These are phyloP conservation scores for Epistrophe eligans DNA, from an alignment of 2,888 invertebrate species.

Conservation along the genomic window DNA sequence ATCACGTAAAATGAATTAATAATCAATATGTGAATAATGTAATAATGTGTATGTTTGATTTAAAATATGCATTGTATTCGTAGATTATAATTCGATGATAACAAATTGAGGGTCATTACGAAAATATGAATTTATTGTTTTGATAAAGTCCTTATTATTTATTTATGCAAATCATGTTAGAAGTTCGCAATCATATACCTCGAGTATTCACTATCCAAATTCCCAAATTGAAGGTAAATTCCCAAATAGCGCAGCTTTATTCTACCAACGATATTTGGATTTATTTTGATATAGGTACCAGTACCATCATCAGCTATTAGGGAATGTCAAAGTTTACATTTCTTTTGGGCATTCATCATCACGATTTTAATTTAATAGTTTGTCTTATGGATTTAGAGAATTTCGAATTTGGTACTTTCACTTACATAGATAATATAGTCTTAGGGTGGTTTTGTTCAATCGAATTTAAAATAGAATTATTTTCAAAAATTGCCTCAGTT, in stretches of 20 bases:
- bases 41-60: conserved; percentile 5
- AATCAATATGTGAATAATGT: background rate
- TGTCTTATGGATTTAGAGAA: too few relatives aligned
- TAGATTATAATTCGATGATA: conserved; percentile 5
- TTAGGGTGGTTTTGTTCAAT: too few relatives aligned
- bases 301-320: too few relatives aligned
- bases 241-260: background rate
- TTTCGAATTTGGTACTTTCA: too few relatives aligned
- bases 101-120: background rate
- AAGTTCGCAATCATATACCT: background rate
- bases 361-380: too few relatives aligned
- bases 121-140: conserved; percentile 9
- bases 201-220: too few relatives aligned
- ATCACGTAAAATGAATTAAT: background rate
- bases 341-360: too few relatives aligned
- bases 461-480: too few relatives aligned
- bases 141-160: background rate
- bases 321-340: too few relatives aligned
- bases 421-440: too few relatives aligned
- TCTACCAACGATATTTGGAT: background rate
- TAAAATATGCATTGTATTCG: background rate
- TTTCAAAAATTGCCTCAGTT: too few relatives aligned
- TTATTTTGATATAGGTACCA: too few relatives aligned
- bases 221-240: background rate
- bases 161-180: background rate